These are phyloP conservation scores for Caenorhabditis afra DNA, from an alignment of 2,888 invertebrate species.

Conservation along the genomic window DNA sequence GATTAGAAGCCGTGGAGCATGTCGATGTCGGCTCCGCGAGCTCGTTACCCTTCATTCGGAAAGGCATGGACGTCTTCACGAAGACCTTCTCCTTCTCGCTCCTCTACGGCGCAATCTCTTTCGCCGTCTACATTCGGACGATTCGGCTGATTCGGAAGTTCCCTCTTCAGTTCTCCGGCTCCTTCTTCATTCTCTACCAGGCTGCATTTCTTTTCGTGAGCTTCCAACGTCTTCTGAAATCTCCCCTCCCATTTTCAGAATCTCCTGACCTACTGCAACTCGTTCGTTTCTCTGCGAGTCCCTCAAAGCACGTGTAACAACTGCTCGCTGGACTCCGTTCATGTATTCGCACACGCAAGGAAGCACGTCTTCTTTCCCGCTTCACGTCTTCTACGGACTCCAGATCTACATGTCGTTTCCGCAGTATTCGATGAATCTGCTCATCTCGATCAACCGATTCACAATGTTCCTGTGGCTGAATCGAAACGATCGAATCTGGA, in stretches of 20 bases:
- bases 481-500: slow-evolving; percentile 6
- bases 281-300: not conserved
- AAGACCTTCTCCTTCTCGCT: slow-evolving; percentile 12
- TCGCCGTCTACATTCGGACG: slow-evolving; percentile 17
- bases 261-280: slow-evolving; percentile 7
- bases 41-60: no score
- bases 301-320: slow-evolving; percentile 18
- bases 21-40: no score
- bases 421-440: slow-evolving; percentile 4
- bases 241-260: not conserved
- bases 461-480: slow-evolving; percentile 14
- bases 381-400: slow-evolving; percentile 2
- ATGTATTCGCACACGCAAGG: not conserved
- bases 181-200: slow-evolving; percentile 25
- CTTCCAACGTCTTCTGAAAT: not conserved
- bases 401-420: slow-evolving; percentile 5
- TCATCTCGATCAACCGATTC: slow-evolving; percentile 15
- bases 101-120: slow-evolving; percentile 19
- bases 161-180: slow-evolving; percentile 5
- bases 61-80: slow-evolving; percentile 24
- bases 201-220: slow-evolving; percentile 9
- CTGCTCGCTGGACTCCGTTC: slow-evolving; percentile 14
- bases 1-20: no score
- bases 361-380: not conserved
- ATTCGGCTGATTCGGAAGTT: not conserved